Conservation (phyloP, 2,888 invertebrate genomes). For the Nomada fabriciana region DNA sequence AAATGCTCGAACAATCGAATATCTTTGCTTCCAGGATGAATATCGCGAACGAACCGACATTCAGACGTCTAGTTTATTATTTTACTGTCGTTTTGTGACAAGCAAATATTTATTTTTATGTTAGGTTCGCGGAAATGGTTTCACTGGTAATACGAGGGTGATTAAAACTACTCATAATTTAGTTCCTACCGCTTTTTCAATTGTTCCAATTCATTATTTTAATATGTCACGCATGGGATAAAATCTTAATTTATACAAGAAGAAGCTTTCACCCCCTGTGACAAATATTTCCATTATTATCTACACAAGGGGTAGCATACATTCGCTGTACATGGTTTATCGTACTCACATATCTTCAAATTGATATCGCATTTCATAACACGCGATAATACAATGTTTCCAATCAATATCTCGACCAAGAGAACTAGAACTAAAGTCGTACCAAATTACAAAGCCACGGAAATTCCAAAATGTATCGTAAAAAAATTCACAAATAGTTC, state of each 20-base stretch:
- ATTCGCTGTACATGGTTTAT: not conserved
- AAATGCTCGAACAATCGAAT: constrained; percentile 26
- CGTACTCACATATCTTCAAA: not conserved
- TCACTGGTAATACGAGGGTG: no score
- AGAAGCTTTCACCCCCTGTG: not conserved
- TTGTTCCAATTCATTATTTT: no score
- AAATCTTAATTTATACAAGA: no score
- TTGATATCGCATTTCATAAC: not conserved
- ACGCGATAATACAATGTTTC: not conserved
- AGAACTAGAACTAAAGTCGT: not conserved
- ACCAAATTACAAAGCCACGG: not conserved
- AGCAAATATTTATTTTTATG: no score
- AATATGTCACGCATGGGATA: no score
- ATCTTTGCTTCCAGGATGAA: not conserved
- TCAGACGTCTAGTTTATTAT: not conserved
- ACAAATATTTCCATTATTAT: not conserved
- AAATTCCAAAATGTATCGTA: not conserved
- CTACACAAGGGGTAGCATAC: not conserved
- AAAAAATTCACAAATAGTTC: no score
- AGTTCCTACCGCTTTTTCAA: no score
- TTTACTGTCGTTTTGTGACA: no score
- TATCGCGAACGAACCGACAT: not conserved
- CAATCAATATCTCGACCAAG: not conserved
- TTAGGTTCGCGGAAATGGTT: no score
- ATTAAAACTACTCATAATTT: no score